Base-by-base conservation (phyloP, 2,888 invertebrate species). In the Perdita meconis region DNA sequence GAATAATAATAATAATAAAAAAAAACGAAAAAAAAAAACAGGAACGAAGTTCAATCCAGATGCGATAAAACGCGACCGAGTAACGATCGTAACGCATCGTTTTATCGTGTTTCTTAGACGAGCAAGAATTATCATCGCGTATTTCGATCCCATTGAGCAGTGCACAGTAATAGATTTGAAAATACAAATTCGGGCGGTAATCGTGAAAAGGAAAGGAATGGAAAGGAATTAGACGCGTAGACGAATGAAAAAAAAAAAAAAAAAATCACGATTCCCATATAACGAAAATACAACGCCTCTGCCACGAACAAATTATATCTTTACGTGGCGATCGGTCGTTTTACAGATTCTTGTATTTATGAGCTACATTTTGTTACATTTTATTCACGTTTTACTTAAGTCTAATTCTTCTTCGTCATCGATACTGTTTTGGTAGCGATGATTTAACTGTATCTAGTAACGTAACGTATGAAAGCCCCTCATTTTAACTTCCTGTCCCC, bases 331-430 rank as follows among this genome's bases (percentile, higher is more conserved):
- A 86, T 87, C 85, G 86, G 89, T 88, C 86, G 89, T 89, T 91
- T n/a, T 88, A 90, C 88, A 88, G 89, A 88, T 88, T 86, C 86
- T 90, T 88, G 88, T 90, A 89, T 90, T 89, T 89, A 91, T 89
- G 88, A 90, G 87, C 47, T 19, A 47, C 89, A 90, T 90, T 90
- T 90, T 91, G 90, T 91, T 92, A 90, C 89, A 90, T 89, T 90
- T 90, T 89, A 90, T 90, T 91, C 90, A 89, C 86, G 89, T 90
- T 90, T 87, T 84, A 85, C 86, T 86, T 86, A 88, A 88, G 86
- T 88, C 84, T 86, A 87, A 89, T 88, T 84, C 85, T 88, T 84
- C 86, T 85, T 86, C 79, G 82, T 87, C 86, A 82, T 80, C 72
- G 75, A 72, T 76, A 78, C 74, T 55, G 71, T 66, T 80, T 73